Conservation (phyloP, 2,797 vertebrate genomes). For the Falco cherrug region DNA sequence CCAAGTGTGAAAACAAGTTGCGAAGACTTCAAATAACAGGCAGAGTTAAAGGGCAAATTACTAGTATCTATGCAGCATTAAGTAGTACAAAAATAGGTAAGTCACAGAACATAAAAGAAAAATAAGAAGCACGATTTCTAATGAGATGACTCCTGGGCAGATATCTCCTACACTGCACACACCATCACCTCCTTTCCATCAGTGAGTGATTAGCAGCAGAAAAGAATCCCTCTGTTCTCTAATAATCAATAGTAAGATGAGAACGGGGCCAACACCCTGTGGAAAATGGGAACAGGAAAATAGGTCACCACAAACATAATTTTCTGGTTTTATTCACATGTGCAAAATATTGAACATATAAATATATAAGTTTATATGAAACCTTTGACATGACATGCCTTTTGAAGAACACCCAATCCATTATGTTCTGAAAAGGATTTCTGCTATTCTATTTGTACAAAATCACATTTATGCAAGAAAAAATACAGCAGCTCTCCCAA, state of each 20-base stretch:
- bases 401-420: neutral
- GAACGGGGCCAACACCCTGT: neutral
- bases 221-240: neutral
- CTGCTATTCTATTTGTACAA: neutral
- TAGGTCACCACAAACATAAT: neutral
- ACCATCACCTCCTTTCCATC: neutral
- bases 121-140: neutral
- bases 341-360: neutral
- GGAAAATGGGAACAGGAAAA: conserved; percentile 1
- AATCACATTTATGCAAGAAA: neutral
- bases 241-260: conserved; percentile 12
- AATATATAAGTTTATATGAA: neutral
- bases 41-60: conserved; percentile 18
- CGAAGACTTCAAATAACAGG: neutral
- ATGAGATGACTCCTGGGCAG: neutral
- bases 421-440: neutral
- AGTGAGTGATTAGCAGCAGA: neutral
- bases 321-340: neutral
- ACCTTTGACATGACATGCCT: neutral
- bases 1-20: conserved; percentile 5
- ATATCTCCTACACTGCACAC: neutral
- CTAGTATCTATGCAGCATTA: neutral
- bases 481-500: neutral
- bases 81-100: neutral
- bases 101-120: conserved; percentile 2